Evolutionary conservation across 2,113 vertebrate genomes (phyloP).

Genomic region (Tachysurus fulvidraco): DNA sequence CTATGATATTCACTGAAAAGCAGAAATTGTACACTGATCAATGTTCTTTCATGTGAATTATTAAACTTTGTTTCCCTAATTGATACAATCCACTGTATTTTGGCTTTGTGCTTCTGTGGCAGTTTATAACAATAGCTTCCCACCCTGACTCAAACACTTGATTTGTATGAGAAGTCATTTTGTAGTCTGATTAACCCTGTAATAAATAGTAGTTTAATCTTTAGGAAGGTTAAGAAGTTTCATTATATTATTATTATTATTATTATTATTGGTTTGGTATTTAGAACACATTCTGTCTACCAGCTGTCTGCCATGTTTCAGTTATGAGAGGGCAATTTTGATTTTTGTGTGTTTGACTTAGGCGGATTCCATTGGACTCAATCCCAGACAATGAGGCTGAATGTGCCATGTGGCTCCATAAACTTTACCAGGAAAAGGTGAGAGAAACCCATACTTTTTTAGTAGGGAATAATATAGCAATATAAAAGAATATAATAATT

Average conservation of each 20-base stretch:
- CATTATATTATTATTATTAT: not conserved
- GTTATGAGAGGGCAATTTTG: not conserved
- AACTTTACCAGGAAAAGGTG: constrained; percentile 96
- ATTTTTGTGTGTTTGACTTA: constrained; percentile 60
- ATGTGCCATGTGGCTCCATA: constrained; percentile 90
- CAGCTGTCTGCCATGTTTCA: not conserved
- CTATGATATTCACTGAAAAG: not conserved
- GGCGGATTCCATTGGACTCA: constrained; percentile 87
- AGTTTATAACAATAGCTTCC: not conserved
- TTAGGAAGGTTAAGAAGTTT: not conserved
- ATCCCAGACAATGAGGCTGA: constrained; percentile 86
- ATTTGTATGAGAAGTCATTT: not conserved
- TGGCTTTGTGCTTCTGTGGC: not conserved
- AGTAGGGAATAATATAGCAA: not conserved
- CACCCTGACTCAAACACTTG: too few relatives aligned
- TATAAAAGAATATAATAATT: too few relatives aligned
- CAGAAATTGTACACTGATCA: not conserved
- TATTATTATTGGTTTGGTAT: not conserved
- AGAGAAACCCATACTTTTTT: constrained; percentile 29
- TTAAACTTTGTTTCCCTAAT: not conserved
- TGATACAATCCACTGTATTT: not conserved
- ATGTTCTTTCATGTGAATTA: not conserved
- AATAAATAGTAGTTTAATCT: not conserved
- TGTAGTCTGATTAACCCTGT: not conserved
- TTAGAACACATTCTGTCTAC: not conserved